A percentile compares a stretch with the other conserved stretches of the same genome.
Conservation (phyloP, 92 coral and sea anemone species). For the Epizoanthus ramosus region DNA sequence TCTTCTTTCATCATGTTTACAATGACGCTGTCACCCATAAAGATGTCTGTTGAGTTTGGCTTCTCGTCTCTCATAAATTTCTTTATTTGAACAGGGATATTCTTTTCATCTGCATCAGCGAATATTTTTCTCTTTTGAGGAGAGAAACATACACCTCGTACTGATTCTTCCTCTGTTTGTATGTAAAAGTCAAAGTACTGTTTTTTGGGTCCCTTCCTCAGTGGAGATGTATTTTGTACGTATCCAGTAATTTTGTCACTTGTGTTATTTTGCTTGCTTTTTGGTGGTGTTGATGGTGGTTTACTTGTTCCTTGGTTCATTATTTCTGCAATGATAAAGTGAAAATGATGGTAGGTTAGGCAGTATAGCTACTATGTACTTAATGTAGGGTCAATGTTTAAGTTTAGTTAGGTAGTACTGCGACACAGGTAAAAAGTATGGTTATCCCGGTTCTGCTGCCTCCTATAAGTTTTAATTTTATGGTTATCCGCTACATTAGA, state of each 20-base stretch:
- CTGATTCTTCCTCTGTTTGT: slow-evolving; percentile 2
- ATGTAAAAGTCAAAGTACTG: slow-evolving; percentile 23
- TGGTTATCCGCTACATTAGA: too few species aligned
- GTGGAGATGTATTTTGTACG: slow-evolving; percentile 30
- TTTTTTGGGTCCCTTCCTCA: slow-evolving; percentile 27
- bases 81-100: slow-evolving; percentile 1
- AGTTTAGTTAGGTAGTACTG: too few species aligned
- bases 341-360: too few species aligned
- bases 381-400: too few species aligned
- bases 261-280: too few species aligned
- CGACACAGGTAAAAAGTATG: too few species aligned
- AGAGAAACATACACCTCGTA: slow-evolving; percentile 33
- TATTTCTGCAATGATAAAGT: too few species aligned
- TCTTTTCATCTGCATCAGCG: background rate
- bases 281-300: too few species aligned
- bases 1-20: background rate
- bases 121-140: slow-evolving; percentile 22
- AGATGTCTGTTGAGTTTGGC: background rate
- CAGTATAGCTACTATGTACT: too few species aligned
- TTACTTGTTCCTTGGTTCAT: too few species aligned
- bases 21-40: slow-evolving; percentile 8
- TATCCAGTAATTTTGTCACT: slow-evolving; percentile 29
- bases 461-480: too few species aligned
- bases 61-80: slow-evolving; percentile 15
- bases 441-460: too few species aligned